Percentiles rank a stretch among this genome's conserved stretches.
phyloP scores from a whole-genome alignment of 2,888 invertebrate species.

The Acronicta leporina region DNA sequence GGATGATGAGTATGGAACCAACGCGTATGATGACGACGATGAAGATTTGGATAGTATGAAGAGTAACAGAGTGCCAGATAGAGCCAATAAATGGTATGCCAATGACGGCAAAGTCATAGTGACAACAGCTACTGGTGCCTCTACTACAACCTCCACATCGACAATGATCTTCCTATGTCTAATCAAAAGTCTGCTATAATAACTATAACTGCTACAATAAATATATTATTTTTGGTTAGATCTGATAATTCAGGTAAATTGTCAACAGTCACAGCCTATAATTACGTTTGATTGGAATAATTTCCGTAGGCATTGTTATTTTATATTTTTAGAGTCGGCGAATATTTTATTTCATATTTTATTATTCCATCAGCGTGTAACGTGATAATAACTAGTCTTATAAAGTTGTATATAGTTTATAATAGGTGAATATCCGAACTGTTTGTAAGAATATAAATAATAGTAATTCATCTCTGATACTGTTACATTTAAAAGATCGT shows the following conservation, averaged over 20 bases:
- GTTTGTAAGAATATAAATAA: conserved; percentile 69
- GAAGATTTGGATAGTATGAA: conserved; percentile 73
- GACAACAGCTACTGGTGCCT: conserved; percentile 65
- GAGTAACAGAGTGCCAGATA: conserved; percentile 83
- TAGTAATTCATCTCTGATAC: conserved; percentile 66
- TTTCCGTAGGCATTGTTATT: conserved; percentile 52
- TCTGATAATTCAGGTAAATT: conserved; percentile 54
- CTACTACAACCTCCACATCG: conserved; percentile 53
- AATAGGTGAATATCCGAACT: conserved; percentile 70
- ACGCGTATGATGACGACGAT: conserved; percentile 79
- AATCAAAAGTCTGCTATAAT: conserved; percentile 60
- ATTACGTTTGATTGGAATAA: conserved; percentile 55
- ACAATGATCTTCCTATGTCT: conserved; percentile 65
- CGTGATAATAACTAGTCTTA: conserved; percentile 88
- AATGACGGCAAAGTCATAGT: conserved; percentile 79
- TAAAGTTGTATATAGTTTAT: conserved; percentile 81
- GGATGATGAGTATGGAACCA: conserved; percentile 83
- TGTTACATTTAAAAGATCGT: conserved; percentile 59
- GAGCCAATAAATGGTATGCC: conserved; percentile 87
- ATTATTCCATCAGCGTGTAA: conserved; percentile 79
- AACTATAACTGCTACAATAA: conserved; percentile 39
- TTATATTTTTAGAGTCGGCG: conserved; percentile 38
- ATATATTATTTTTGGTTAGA: conserved; percentile 39
- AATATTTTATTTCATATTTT: conserved; percentile 43
- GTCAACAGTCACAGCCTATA: conserved; percentile 52